phyloP scores from a whole-genome alignment of 2,888 invertebrate species.

The Drosophila putrida region DNA sequence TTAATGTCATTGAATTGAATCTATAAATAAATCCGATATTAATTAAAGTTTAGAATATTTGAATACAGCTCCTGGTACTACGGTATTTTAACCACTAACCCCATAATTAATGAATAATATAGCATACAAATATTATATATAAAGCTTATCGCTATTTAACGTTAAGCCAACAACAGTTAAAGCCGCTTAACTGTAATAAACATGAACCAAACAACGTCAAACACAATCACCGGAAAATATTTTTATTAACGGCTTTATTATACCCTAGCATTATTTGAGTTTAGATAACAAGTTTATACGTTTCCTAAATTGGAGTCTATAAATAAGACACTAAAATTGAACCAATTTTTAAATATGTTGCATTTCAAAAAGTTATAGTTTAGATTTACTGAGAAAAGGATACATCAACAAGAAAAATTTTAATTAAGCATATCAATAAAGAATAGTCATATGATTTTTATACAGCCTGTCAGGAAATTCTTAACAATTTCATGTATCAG shows the following conservation, averaged over 20 bases:
- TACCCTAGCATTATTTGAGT: conserved; percentile 2
- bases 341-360: too few relatives aligned
- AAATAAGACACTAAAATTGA: too few relatives aligned
- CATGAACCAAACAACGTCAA: conserved; percentile 37
- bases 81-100: conserved; percentile 25
- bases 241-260: neutral
- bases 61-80: neutral
- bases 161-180: conserved; percentile 21
- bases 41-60: neutral
- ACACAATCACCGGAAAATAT: conserved; percentile 5
- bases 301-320: too few relatives aligned
- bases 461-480: neutral
- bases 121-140: conserved; percentile 6
- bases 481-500: neutral
- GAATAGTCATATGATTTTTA: neutral
- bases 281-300: neutral
- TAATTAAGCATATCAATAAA: neutral
- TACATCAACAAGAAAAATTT: too few relatives aligned
- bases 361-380: too few relatives aligned
- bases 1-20: neutral
- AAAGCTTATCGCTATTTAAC: conserved; percentile 33
- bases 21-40: neutral
- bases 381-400: too few relatives aligned
- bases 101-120: conserved; percentile 41
- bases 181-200: conserved; percentile 32